These are phyloP conservation scores for Dermatophagoides farinae DNA, from an alignment of 1,140 invertebrate genomes.

Conservation along the genomic window DNA sequence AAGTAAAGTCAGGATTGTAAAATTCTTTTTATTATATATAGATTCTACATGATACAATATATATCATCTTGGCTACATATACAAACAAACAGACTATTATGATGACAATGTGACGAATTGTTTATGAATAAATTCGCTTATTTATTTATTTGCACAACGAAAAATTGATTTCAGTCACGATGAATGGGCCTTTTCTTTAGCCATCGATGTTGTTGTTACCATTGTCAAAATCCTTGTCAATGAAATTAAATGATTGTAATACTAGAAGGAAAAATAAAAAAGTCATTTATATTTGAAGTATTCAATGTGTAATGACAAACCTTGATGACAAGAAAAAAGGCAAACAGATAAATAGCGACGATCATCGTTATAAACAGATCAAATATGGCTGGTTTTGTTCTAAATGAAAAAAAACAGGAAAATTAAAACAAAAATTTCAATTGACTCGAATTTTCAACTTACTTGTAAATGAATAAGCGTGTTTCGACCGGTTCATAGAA, in stretches of 20 bases:
- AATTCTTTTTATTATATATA: no score
- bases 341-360: constrained; percentile 56
- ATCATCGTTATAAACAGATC: constrained; percentile 74
- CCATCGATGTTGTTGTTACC: no score
- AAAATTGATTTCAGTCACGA: no score
- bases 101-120: no score
- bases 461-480: constrained; percentile 68
- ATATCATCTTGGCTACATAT: no score
- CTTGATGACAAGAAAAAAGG: constrained; percentile 60
- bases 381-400: constrained; percentile 90
- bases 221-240: not conserved
- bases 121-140: no score
- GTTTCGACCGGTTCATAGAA: constrained; percentile 64
- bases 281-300: no score
- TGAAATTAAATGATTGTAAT: not conserved
- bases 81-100: no score
- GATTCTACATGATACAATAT: no score
- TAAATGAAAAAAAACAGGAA: constrained; percentile 31
- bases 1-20: no score
- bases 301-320: constrained; percentile 23
- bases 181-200: no score
- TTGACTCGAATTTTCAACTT: constrained; percentile 21
- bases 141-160: no score
- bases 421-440: constrained; percentile 16
- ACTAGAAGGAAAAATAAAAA: not conserved